These are phyloP conservation scores for Harmothoe impar DNA, from an alignment of 2,888 invertebrate species.

Conservation along the genomic window DNA sequence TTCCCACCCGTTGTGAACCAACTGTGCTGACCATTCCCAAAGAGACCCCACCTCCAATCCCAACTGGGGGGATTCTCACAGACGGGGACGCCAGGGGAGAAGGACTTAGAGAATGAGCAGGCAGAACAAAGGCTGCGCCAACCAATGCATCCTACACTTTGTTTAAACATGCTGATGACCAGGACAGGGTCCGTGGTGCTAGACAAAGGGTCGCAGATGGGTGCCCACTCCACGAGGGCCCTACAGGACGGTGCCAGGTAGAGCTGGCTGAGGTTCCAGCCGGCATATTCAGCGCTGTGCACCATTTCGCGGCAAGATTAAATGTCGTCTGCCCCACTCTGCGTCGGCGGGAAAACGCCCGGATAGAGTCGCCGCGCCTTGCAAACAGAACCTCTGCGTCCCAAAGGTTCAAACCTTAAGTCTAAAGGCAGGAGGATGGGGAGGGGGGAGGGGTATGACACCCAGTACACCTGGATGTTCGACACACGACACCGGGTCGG, in stretches of 20 bases:
- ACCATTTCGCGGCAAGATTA: constrained; percentile 40
- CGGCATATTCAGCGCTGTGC: not conserved
- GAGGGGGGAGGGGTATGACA: constrained; percentile 1
- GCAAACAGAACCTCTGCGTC: not conserved
- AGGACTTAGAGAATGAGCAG: not conserved
- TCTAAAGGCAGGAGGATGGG: too few species aligned
- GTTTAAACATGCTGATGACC: constrained; percentile 48
- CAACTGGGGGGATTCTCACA: not conserved
- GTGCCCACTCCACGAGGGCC: not conserved
- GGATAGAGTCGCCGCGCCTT: not conserved
- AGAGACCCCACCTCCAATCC: too few species aligned
- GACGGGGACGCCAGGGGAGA: not conserved
- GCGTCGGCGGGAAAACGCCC: not conserved
- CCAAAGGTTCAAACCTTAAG: not conserved
- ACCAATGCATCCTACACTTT: constrained; percentile 1
- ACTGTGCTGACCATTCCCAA: not conserved
- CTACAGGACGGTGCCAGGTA: not conserved
- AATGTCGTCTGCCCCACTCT: constrained; percentile 26
- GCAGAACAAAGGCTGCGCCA: not conserved
- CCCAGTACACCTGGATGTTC: constrained; percentile 4
- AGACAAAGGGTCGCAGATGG: constrained; percentile 37
- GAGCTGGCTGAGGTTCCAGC: not conserved
- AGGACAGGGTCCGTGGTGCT: not conserved
- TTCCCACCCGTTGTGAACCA: not conserved
- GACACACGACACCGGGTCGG: constrained; percentile 34